phyloP scores from a whole-genome alignment of 2,797 vertebrate species.

The Hybognathus amarus region DNA sequence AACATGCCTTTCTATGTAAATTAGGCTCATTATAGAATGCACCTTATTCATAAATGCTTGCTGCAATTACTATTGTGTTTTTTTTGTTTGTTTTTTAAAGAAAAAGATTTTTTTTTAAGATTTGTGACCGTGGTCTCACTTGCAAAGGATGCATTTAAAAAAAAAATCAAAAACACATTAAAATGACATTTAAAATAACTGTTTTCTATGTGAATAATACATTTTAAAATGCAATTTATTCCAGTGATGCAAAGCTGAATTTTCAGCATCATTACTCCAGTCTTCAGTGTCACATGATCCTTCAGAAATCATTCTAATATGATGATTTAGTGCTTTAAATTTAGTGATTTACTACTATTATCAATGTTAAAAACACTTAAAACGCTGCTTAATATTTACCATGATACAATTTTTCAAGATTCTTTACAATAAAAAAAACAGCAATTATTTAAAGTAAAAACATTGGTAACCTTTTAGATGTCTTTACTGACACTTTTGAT shows the following conservation, averaged over 20 bases:
- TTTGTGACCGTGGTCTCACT: not conserved
- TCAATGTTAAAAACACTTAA: not conserved
- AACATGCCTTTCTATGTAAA: not conserved
- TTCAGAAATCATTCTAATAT: not conserved
- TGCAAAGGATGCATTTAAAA: not conserved
- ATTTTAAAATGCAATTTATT: not conserved
- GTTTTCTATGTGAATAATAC: not conserved
- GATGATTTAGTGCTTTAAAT: not conserved
- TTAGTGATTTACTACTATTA: not conserved
- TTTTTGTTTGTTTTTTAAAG: too few species aligned
- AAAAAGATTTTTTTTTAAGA: too few species aligned
- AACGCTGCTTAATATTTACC: not conserved
- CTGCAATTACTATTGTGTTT: not conserved
- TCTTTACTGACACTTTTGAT: not conserved
- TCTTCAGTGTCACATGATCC: not conserved
- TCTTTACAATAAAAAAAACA: not conserved
- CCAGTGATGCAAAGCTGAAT: not conserved
- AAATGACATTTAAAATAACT: not conserved
- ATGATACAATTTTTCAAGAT: not conserved
- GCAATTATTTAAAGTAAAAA: too few species aligned
- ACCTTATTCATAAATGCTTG: not conserved
- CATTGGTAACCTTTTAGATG: not conserved
- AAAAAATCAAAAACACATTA: too few species aligned
- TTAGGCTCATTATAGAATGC: not conserved
- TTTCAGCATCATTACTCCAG: not conserved